These are phyloP conservation scores for Rhimphoctona megacephalus DNA, from an alignment of 2,888 invertebrate genomes.

Conservation along the genomic window DNA sequence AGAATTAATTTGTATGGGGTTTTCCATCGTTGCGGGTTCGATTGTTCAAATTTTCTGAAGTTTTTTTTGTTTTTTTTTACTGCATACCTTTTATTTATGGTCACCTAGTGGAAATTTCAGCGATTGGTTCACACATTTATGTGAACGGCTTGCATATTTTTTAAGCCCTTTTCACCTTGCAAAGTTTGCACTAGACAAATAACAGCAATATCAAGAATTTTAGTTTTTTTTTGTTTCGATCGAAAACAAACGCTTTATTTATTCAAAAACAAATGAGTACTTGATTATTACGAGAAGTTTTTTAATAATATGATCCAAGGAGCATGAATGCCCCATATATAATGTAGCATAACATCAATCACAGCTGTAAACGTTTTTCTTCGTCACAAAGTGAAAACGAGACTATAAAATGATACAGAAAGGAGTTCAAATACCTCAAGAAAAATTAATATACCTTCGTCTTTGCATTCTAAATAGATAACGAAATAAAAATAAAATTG, in stretches of 20 bases:
- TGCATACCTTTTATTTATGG: not conserved
- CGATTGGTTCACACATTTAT: not conserved
- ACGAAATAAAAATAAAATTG: not conserved
- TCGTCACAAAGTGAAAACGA: constrained; percentile 52
- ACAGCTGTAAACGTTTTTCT: not conserved
- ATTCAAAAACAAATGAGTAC: not conserved
- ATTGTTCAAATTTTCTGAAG: not conserved
- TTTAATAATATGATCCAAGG: not conserved
- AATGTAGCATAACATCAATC: constrained; percentile 9
- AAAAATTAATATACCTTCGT: constrained; percentile 26
- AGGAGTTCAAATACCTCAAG: not conserved
- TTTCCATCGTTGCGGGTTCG: not conserved
- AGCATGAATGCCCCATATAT: not conserved
- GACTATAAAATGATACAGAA: constrained; percentile 27
- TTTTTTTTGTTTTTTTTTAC: too few species aligned
- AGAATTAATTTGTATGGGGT: constrained; percentile 13
- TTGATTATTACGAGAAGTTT: not conserved
- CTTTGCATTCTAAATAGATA: not conserved
- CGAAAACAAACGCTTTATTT: not conserved
- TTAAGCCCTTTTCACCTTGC: too few species aligned
- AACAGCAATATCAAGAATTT: not conserved
- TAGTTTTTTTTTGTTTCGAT: not conserved
- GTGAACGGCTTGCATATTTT: too few species aligned
- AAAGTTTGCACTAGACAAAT: not conserved
- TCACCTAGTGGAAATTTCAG: not conserved